A percentile compares a stretch with the other conserved stretches of the same genome.
Evolutionary conservation across 2,113 vertebrate species (phyloP).

Genomic region (Oncorhynchus nerka): DNA sequence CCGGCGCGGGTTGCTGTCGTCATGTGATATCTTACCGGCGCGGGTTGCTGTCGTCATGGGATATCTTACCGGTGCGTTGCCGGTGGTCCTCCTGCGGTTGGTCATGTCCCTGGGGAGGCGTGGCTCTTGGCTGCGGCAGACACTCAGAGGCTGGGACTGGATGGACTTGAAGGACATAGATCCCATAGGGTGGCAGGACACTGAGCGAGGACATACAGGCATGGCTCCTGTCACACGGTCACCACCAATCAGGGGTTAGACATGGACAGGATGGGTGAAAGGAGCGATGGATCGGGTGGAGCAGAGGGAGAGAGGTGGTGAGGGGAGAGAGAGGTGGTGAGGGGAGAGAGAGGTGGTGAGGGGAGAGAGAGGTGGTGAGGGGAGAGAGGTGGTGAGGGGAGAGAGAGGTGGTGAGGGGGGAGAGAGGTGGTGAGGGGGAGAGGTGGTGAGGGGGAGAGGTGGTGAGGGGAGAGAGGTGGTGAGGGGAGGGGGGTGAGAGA

Average conservation of each 20-base stretch:
- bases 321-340: conserved; percentile 50
- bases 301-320: neutral
- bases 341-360: conserved; percentile 57
- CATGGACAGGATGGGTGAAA: conserved; percentile 40
- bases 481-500: too few species aligned
- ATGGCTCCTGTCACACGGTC: conserved; percentile 79
- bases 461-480: neutral
- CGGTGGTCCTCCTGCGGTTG: conserved; percentile 73
- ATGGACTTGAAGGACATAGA: conserved; percentile 86
- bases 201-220: conserved; percentile 99
- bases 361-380: conserved; percentile 34
- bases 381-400: conserved; percentile 28
- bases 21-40: neutral
- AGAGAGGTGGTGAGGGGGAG: conserved; percentile 52
- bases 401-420: conserved; percentile 58
- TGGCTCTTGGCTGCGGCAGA: conserved; percentile 81
- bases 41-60: neutral
- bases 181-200: conserved; percentile 93
- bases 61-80: conserved; percentile 60
- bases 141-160: conserved; percentile 70
- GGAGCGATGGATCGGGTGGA: neutral
- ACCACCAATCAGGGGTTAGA: conserved; percentile 31
- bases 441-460: conserved; percentile 45
- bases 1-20: conserved; percentile 26
- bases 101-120: conserved; percentile 74